These are phyloP conservation scores for Theonella swinhoei DNA, from an alignment of 37 sponge, comb jelly and placozoan species.

Conservation along the genomic window DNA sequence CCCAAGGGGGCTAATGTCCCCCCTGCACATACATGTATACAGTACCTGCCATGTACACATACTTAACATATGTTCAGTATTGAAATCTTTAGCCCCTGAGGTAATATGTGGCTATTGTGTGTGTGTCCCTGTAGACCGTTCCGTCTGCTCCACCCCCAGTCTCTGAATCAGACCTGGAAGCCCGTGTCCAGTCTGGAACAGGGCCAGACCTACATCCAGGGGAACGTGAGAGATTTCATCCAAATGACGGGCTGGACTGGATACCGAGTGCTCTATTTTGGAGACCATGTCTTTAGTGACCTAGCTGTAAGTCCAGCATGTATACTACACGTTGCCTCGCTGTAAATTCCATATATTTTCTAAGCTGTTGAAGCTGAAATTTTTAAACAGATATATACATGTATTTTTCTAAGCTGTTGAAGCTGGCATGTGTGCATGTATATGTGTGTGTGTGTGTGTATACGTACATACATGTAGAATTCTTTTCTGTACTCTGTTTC, in stretches of 20 bases:
- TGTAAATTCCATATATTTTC: neutral
- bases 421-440: no score
- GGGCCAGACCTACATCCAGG: constrained; percentile 78
- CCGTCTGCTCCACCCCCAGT: constrained; percentile 43
- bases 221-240: constrained; percentile 85
- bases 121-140: constrained; percentile 87
- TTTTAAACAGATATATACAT: constrained; percentile 7
- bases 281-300: constrained; percentile 97
- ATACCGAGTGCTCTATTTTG: constrained; percentile 88
- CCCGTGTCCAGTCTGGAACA: constrained; percentile 49
- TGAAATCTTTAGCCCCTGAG: no score
- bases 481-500: no score
- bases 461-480: neutral
- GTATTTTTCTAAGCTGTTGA: neutral
- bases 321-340: neutral
- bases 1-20: no score
- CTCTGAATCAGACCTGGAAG: constrained; percentile 62
- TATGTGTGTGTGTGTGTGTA: neutral
- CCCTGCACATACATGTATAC: no score
- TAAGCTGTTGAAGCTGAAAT: neutral
- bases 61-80: no score
- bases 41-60: no score
- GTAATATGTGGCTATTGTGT: no score
- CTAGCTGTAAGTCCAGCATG: constrained; percentile 77
- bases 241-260: constrained; percentile 84